Evolutionary conservation across 2,888 invertebrate genomes (phyloP), one percentile per base, ranked within the genome.

Genomic region (Synergus laeviventris): DNA sequence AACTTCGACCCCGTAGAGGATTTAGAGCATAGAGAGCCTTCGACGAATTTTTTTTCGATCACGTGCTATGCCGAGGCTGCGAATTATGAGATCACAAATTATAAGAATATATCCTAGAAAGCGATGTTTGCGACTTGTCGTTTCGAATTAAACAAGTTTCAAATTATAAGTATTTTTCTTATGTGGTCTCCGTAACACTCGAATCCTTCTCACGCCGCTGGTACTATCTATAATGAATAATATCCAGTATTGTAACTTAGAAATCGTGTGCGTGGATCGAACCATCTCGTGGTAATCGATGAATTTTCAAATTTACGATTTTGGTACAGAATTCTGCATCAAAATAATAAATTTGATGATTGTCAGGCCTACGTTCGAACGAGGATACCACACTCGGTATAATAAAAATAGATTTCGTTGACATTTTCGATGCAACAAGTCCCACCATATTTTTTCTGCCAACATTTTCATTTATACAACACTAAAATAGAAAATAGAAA

Each of bases 21-120:
- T 78, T 74, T 74, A 78, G 56, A 59, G 75, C 76, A 74, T 82
- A 82, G 79, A 82, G 73, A 83, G 82, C 81, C 82, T 82, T 82
- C 75, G 79, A 79, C 79, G 80, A 79, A 81, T 79, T 81, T 83
- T 82, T 31, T 83, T 84, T 81, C 81, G 73, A 45, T 75, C 62
- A 54, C 75, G 73, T 73, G 78, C 70, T 73, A 73, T 66, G 70
- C 74, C 62, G 49, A 78, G 62, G 73, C 74, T 38, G 62, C 62
- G 38, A 62, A 61, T 61, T 61, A n/a, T 38, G 14, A 16, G 38
- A 62, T 36, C 62, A 38, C n/a, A 38, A 62, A 62, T 61, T 61
- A 36, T 36, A 21, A 21, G 18, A 59, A 11, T 11, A 36, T 31
- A 62, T 62, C 61, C 16, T 62, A n/a, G 36, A 62, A 62, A 62